Evolutionary conservation across 92 coral and sea anemone genomes (phyloP).

Genomic region (Chrysogorgia sp.): DNA sequence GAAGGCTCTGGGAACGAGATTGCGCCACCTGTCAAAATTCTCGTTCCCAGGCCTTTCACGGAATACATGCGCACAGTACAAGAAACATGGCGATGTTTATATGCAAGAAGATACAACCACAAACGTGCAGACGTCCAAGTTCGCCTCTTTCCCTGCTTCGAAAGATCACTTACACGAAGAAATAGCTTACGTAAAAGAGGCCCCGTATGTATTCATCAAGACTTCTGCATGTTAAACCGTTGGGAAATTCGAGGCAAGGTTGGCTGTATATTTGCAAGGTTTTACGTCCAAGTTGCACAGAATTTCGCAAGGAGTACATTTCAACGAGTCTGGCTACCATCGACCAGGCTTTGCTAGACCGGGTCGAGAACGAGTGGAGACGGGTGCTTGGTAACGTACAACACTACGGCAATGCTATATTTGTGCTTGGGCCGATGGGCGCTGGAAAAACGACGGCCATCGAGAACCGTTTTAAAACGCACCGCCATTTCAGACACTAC

Average conservation of each 20-base stretch:
- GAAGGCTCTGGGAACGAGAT: too few species aligned
- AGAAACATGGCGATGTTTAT: too few species aligned
- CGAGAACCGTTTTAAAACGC: constrained; percentile 78
- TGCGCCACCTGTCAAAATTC: too few species aligned
- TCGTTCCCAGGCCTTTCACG: too few species aligned
- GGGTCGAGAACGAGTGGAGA: constrained; percentile 83
- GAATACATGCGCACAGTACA: too few species aligned
- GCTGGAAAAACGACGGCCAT: constrained; percentile 93
- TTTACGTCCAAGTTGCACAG: background rate
- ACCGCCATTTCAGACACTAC: constrained; percentile 70
- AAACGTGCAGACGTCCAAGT: too few species aligned
- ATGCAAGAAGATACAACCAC: too few species aligned
- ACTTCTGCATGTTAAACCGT: background rate
- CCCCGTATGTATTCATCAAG: constrained; percentile 27
- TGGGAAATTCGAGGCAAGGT: background rate
- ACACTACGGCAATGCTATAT: constrained; percentile 83
- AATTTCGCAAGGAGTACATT: background rate
- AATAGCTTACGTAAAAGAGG: background rate
- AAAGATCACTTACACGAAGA: too few species aligned
- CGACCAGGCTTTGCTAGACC: constrained; percentile 54
- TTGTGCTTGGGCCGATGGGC: constrained; percentile 97
- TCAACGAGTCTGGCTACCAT: background rate
- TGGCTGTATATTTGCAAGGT: background rate
- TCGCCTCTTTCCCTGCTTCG: too few species aligned
- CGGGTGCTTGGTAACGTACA: constrained; percentile 70